Percentiles rank a stretch among this genome's conserved stretches.
Evolutionary conservation across 2,888 invertebrate genomes (phyloP).

Genomic region (Charanyca ferruginea): DNA sequence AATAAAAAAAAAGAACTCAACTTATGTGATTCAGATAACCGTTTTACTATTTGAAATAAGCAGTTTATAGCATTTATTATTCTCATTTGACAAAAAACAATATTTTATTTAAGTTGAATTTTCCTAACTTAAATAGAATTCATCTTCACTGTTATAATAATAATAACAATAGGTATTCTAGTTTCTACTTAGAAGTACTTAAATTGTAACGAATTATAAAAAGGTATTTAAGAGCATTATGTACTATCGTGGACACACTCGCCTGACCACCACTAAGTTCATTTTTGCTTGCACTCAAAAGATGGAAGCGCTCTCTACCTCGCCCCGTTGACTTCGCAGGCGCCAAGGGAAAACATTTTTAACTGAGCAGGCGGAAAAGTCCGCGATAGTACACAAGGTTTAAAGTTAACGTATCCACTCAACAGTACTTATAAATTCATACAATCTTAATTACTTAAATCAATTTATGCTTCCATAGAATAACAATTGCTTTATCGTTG

Average conservation of each 20-base stretch:
- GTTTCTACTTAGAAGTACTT: slow-evolving; percentile 45
- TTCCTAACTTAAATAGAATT: slow-evolving; percentile 23
- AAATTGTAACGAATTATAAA: slow-evolving; percentile 65
- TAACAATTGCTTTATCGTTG: not conserved
- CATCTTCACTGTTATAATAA: not conserved
- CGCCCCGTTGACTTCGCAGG: too few relatives aligned
- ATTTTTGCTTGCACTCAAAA: too few relatives aligned
- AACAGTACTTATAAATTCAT: not conserved
- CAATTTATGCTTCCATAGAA: not conserved
- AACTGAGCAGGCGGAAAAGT: too few relatives aligned
- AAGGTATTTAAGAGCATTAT: slow-evolving; percentile 57
- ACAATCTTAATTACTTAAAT: not conserved
- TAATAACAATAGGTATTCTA: slow-evolving; percentile 17
- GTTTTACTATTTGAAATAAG: slow-evolving; percentile 15
- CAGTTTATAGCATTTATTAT: slow-evolving; percentile 10
- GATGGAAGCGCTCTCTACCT: too few relatives aligned
- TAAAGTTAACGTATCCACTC: not conserved
- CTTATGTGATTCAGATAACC: not conserved
- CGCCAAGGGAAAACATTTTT: too few relatives aligned
- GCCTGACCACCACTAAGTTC: too few relatives aligned
- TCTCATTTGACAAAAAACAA: not conserved
- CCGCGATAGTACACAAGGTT: slow-evolving; percentile 7
- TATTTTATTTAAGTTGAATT: slow-evolving; percentile 14
- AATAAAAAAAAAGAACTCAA: not conserved
- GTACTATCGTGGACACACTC: too few relatives aligned